phyloP scores from a whole-genome alignment of 1,140 invertebrate genomes.

The Drosophila azteca region DNA sequence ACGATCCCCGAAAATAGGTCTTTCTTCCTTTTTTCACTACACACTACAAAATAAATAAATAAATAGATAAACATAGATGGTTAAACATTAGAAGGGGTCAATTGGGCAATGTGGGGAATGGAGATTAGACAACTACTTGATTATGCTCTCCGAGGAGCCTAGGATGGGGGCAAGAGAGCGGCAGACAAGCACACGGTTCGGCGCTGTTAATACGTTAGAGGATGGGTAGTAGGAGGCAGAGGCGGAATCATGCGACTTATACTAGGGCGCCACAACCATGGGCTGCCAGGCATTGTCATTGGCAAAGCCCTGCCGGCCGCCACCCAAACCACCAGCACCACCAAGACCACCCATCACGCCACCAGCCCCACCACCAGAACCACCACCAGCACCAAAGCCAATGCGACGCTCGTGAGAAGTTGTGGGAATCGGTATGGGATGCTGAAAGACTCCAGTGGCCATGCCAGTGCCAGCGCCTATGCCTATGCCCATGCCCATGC shows the following conservation, averaged over 20 bases:
- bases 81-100: slow-evolving; percentile 55
- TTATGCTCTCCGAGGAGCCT: slow-evolving; percentile 14
- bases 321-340: slow-evolving; percentile 40
- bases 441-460: slow-evolving; percentile 43
- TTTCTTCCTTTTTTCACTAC: slow-evolving; percentile 35
- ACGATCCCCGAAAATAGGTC: slow-evolving; percentile 33
- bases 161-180: slow-evolving; percentile 31
- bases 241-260: slow-evolving; percentile 57
- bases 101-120: not conserved
- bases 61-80: slow-evolving; percentile 62
- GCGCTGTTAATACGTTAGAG: slow-evolving; percentile 66
- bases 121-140: slow-evolving; percentile 51
- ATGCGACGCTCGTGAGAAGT: slow-evolving; percentile 69
- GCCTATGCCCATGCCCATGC: slow-evolving; percentile 22
- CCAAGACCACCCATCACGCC: slow-evolving; percentile 55
- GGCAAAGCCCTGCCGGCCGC: slow-evolving; percentile 39
- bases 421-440: slow-evolving; percentile 44
- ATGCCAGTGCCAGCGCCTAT: slow-evolving; percentile 10
- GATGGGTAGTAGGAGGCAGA: not conserved
- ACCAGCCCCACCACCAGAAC: slow-evolving; percentile 25
- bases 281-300: slow-evolving; percentile 77
- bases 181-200: slow-evolving; percentile 8
- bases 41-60: slow-evolving; percentile 76
- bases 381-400: slow-evolving; percentile 62
- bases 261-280: slow-evolving; percentile 66